Percentiles rank a stretch among this genome's conserved stretches.
Conservation (phyloP, 2,797 vertebrate genomes). For the Anguilla pacifica region DNA sequence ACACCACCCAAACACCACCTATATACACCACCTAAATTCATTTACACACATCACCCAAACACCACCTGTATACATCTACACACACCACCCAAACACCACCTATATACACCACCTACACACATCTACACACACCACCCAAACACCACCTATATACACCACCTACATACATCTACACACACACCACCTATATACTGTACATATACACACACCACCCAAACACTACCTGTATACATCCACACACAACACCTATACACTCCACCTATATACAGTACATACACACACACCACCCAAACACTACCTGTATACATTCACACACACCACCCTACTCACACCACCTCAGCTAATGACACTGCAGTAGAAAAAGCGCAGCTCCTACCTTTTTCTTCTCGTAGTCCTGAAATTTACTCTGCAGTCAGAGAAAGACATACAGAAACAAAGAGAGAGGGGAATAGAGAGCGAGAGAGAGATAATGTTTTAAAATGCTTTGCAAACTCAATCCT, state of each 20-base stretch:
- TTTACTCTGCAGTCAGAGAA: constrained; percentile 77
- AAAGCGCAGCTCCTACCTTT: constrained; percentile 77
- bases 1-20: background rate
- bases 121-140: background rate
- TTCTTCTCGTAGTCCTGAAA: constrained; percentile 91
- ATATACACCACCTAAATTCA: background rate
- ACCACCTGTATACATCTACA: background rate
- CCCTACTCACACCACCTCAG: background rate
- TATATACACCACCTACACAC: background rate
- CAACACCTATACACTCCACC: background rate
- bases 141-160: background rate
- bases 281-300: background rate
- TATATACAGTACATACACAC: background rate
- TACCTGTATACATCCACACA: too few relatives aligned
- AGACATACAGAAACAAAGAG: constrained; percentile 18
- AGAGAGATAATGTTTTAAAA: background rate
- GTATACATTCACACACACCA: background rate
- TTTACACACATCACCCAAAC: too few relatives aligned
- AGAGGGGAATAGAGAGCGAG: background rate
- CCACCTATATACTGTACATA: background rate
- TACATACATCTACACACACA: background rate
- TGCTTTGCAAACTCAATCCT: background rate
- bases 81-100: background rate
- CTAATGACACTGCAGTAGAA: background rate
- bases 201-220: too few relatives aligned